Percentiles rank a stretch among this genome's conserved stretches.
These are phyloP conservation scores for Charina bottae DNA, from an alignment of 2,113 vertebrate species.

Conservation along the genomic window DNA sequence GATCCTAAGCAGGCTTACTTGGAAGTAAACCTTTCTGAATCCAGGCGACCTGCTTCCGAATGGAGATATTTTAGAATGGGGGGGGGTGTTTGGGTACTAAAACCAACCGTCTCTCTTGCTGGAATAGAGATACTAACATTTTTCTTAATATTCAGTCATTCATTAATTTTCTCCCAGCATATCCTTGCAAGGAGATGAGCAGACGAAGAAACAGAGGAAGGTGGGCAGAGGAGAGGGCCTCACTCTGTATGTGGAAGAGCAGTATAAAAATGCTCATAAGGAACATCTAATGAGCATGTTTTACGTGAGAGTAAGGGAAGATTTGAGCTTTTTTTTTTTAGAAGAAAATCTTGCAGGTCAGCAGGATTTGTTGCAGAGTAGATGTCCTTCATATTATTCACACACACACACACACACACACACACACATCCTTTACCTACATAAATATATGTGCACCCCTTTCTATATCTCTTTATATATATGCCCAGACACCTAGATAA, in stretches of 20 bases:
- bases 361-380: neutral
- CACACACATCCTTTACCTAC: neutral
- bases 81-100: neutral
- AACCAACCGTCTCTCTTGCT: neutral
- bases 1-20: slow-evolving; percentile 47
- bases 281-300: neutral
- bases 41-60: neutral
- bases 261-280: neutral
- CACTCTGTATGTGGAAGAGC: neutral
- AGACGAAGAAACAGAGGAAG: neutral
- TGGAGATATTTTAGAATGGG: neutral
- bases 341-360: neutral
- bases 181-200: neutral
- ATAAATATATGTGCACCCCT: neutral
- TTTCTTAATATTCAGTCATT: neutral
- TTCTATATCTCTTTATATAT: neutral
- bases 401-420: neutral
- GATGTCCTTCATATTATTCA: neutral
- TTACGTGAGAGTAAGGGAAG: neutral
- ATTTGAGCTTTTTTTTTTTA: neutral
- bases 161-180: neutral
- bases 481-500: too few relatives aligned
- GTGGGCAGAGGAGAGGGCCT: neutral
- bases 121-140: neutral
- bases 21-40: neutral